These are phyloP conservation scores for Drosophila multiciliata DNA, from an alignment of 2,888 invertebrate species.

Conservation along the genomic window DNA sequence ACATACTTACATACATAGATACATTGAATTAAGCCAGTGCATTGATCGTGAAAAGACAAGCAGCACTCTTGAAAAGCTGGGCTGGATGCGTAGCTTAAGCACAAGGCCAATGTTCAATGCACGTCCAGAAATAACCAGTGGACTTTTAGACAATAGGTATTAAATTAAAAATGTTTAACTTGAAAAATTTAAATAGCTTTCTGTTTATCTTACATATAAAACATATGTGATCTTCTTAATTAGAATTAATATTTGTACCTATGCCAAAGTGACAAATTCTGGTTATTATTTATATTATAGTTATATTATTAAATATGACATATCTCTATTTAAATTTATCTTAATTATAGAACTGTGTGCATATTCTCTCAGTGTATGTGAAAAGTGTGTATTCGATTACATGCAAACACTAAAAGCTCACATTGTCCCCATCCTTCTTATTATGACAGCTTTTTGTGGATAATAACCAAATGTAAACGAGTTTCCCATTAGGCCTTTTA, in stretches of 20 bases:
- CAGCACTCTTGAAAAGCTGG: conserved; percentile 7
- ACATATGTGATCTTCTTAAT: not conserved
- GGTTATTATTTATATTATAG: not conserved
- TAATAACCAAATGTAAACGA: conserved; percentile 40
- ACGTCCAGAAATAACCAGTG: not conserved
- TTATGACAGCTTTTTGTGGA: conserved; percentile 29
- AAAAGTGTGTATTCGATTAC: conserved; percentile 10
- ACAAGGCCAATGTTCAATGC: conserved; percentile 32
- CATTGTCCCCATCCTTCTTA: conserved; percentile 22
- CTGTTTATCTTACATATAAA: too few species aligned
- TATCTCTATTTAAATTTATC: not conserved
- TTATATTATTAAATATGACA: not conserved
- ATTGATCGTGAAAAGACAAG: conserved; percentile 41
- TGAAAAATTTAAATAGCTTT: not conserved
- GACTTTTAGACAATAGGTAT: not conserved
- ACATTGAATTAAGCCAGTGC: conserved; percentile 56
- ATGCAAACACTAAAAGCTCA: conserved; percentile 19
- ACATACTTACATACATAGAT: not conserved
- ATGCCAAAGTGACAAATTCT: not conserved
- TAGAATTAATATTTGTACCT: not conserved
- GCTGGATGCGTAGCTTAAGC: conserved; percentile 2
- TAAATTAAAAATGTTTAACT: not conserved
- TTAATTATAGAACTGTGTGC: not conserved
- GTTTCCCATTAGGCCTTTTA: conserved; percentile 37
- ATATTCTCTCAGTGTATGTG: conserved; percentile 18